phyloP scores from a whole-genome alignment of 1,140 invertebrate species.

The Diabrotica undecimpunctata region DNA sequence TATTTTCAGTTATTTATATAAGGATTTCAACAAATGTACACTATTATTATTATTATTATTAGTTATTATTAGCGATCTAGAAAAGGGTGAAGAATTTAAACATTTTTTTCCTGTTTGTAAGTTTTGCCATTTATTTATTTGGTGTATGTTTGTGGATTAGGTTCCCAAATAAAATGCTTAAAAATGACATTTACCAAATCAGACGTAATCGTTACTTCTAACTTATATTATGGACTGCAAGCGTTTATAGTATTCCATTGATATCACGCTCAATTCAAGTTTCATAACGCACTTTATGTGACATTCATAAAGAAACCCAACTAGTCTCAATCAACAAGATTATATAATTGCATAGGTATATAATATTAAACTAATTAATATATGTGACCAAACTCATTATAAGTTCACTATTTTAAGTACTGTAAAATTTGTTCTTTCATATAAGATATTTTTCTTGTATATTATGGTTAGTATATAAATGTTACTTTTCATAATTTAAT shows the following conservation, averaged over 20 bases:
- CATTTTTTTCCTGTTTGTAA: constrained; percentile 9
- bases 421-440: constrained; percentile 37
- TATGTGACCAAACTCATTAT: constrained; percentile 42
- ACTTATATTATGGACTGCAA: constrained; percentile 26
- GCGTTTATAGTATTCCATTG: constrained; percentile 33
- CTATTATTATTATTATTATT: constrained; percentile 23
- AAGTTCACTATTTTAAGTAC: constrained; percentile 36
- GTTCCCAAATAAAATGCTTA: constrained; percentile 10
- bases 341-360: constrained; percentile 36
- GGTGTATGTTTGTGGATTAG: constrained; percentile 18
- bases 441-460: constrained; percentile 43
- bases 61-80: not conserved
- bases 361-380: constrained; percentile 32
- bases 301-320: constrained; percentile 41
- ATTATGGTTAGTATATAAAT: constrained; percentile 40
- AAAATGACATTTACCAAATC: constrained; percentile 7
- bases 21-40: constrained; percentile 35
- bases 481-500: constrained; percentile 43
- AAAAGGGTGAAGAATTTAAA: not conserved
- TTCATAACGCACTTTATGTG: constrained; percentile 42
- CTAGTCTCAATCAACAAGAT: constrained; percentile 44
- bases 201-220: not conserved
- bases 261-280: constrained; percentile 37
- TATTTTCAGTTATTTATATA: constrained; percentile 27
- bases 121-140: constrained; percentile 7